Conservation (phyloP, 1,140 invertebrate species). For the Hylaeus volcanicus region DNA sequence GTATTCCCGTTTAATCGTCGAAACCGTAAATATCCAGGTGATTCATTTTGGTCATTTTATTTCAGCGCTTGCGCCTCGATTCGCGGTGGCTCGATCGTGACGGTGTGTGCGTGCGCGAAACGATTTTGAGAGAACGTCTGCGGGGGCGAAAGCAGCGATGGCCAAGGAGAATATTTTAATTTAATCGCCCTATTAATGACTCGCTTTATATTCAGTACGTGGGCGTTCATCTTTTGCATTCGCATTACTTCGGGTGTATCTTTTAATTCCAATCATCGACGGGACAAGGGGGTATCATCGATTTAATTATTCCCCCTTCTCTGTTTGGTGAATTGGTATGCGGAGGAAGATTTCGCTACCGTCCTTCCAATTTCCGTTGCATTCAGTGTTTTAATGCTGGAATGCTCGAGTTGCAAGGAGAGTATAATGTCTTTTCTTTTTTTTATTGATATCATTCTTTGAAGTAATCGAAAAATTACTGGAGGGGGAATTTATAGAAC, state of each 20-base stretch:
- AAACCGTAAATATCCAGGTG: slow-evolving; percentile 39
- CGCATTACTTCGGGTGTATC: not conserved
- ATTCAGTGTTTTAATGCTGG: no score
- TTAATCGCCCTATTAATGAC: slow-evolving; percentile 76
- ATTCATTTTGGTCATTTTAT: slow-evolving; percentile 43
- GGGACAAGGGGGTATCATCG: not conserved
- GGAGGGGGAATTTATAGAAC: no score
- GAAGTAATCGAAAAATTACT: no score
- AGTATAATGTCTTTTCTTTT: no score
- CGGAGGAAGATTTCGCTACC: not conserved
- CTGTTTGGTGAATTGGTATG: not conserved
- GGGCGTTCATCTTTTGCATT: slow-evolving; percentile 10
- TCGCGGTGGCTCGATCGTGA: slow-evolving; percentile 8
- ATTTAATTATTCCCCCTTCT: slow-evolving; percentile 22
- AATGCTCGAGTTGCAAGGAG: no score
- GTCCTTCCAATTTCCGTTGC: not conserved
- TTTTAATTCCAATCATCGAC: slow-evolving; percentile 14
- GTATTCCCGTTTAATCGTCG: slow-evolving; percentile 35
- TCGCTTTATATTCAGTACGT: slow-evolving; percentile 56
- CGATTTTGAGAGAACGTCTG: slow-evolving; percentile 15
- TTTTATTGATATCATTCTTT: no score
- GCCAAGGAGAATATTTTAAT: slow-evolving; percentile 76
- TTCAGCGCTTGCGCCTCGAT: slow-evolving; percentile 29
- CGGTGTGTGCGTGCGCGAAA: slow-evolving; percentile 7
- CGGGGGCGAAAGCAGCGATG: not conserved